Evolutionary conservation across 2,113 vertebrate genomes (phyloP), one percentile per base, ranked within the genome.

Genomic region (Stomatorhinus ivindoensis): DNA sequence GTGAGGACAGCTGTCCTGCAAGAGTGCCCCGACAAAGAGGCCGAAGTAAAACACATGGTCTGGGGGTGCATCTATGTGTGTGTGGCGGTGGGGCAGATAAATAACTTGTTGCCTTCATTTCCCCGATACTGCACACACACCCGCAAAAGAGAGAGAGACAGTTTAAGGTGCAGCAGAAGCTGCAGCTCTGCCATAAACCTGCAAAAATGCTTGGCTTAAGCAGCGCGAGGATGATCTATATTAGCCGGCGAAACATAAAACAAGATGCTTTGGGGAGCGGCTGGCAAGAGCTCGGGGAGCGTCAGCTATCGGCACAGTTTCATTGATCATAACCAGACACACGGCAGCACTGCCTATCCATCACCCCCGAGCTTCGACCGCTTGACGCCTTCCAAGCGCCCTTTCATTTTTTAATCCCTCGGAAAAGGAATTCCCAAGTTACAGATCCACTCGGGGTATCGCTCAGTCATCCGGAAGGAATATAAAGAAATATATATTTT

Each of bases 271-370:
- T 44, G 42, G 46, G 55, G 89, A 90, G 88, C 88, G 91, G 90
- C 89, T 92, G 92, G 90, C 90, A 92, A 92, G 91, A 89, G 90
- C 90, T 91, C 86, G 93, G 92, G 89, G 87, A 55, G 84, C 86
- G 88, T 90, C 92, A 93, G 89, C 89, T 92, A 92, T 92, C 91
- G 92, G 90, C 89, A 91, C 92, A 58, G 85, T 61, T 90, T 90
- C 92, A 94, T 90, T 93, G 92, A 95, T 94, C 92, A 93, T 94
- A 92, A 93, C 93, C 90, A 91, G 90, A 93, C 91, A 93, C 91
- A 92, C 73, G 48, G 53, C 84, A 89, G 55, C 76, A 17, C 73
- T 88, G 88, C 47, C 88, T 87, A 93, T 90, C 84, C 73, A 90
- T 91, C 89, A 94, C 61, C 31, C 84, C 84, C 91, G 91, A 93